Percentiles rank a stretch among this genome's conserved stretches.
Evolutionary conservation across 2,113 vertebrate genomes (phyloP).

Genomic region (Noturus placidus): DNA sequence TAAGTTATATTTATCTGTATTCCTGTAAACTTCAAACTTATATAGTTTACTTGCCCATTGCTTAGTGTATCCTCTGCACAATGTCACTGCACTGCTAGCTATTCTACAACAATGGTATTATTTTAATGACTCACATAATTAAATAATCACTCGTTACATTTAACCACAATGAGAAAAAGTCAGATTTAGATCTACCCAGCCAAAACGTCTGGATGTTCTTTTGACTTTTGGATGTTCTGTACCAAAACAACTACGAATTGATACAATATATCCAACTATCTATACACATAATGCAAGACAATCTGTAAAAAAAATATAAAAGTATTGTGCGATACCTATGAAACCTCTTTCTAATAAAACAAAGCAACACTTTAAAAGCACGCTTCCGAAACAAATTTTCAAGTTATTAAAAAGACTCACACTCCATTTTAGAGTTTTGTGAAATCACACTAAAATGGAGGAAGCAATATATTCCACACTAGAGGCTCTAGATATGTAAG

Average conservation of each 20-base stretch:
- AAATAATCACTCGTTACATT: not conserved
- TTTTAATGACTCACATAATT: not conserved
- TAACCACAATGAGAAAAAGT: not conserved
- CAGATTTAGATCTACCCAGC: not conserved
- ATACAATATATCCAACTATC: not conserved
- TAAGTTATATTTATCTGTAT: not conserved
- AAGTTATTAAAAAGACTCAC: not conserved
- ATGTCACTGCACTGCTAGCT: not conserved
- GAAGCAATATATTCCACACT: not conserved
- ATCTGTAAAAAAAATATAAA: not conserved
- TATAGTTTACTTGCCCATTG: not conserved
- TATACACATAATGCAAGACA: not conserved
- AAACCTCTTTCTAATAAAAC: not conserved
- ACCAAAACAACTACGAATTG: not conserved
- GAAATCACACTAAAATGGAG: not conserved
- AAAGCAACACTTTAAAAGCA: not conserved
- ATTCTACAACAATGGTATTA: not conserved
- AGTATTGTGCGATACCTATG: not conserved
- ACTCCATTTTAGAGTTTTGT: not conserved
- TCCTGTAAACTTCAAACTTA: not conserved
- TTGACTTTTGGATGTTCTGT: not conserved
- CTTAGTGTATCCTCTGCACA: not conserved
- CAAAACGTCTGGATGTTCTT: not conserved
- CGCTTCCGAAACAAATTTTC: not conserved
- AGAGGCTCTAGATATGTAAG: not conserved